Evolutionary conservation across 2,797 vertebrate genomes (phyloP).

Genomic region (Hyperoplus immaculatus): DNA sequence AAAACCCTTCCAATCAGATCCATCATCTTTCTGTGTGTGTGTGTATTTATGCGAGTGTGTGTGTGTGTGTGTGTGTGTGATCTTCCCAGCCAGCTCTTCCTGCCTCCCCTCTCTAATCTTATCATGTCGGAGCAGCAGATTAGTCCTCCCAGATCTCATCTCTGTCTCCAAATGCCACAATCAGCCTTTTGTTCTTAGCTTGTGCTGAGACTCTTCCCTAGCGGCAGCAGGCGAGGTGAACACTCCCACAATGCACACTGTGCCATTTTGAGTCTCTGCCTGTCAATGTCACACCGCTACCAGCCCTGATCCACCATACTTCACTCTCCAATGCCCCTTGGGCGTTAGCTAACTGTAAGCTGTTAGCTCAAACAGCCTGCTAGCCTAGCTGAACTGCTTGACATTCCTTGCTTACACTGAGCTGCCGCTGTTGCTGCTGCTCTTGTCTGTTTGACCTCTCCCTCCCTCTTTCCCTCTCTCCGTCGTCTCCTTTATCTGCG

Average conservation of each 20-base stretch:
- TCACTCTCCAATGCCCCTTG: constrained; percentile 50
- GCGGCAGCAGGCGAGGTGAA: constrained; percentile 66
- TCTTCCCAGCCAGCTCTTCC: constrained; percentile 79
- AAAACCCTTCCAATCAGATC: constrained; percentile 82
- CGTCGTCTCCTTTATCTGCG: constrained; percentile 69
- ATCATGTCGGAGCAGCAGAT: constrained; percentile 85
- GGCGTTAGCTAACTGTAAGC: constrained; percentile 69
- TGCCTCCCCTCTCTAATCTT: constrained; percentile 83
- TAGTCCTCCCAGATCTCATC: constrained; percentile 84
- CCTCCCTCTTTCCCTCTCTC: constrained; percentile 18
- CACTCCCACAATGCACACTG: constrained; percentile 53
- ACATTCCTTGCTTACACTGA: constrained; percentile 75
- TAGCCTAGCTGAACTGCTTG: constrained; percentile 70
- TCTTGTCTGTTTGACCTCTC: constrained; percentile 73
- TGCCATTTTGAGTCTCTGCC: constrained; percentile 64
- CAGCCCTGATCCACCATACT: constrained; percentile 55
- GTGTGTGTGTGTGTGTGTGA: constrained; percentile 62
- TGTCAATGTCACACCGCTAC: constrained; percentile 68
- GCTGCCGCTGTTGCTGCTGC: constrained; percentile 46
- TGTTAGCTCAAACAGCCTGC: constrained; percentile 67
- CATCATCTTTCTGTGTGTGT: constrained; percentile 70
- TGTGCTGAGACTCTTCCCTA: constrained; percentile 60
- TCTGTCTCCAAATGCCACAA: constrained; percentile 80
- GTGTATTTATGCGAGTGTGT: constrained; percentile 32
- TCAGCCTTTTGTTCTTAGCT: constrained; percentile 79